Evolutionary conservation across 2,888 invertebrate species (phyloP), one percentile per base, ranked within the genome.

Genomic region (Eupsilia transversa): DNA sequence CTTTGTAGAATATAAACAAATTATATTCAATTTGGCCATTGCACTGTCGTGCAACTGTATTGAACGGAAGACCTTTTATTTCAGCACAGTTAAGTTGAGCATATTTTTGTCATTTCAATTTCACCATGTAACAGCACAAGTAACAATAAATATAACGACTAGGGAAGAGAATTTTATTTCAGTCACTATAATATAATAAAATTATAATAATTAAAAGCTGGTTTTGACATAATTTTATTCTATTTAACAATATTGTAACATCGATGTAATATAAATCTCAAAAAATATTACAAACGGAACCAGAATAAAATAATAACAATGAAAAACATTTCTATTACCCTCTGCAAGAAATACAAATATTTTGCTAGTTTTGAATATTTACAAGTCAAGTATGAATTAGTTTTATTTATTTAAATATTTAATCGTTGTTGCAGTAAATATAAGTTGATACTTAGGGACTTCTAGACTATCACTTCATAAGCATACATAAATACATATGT

Each of bases 111-210:
- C 1, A 72, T 65, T 83, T 70, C 57, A 66, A 72, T 83, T 68
- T 60, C 41, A 54, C 56, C 30, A 56, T 70, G 41, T 59, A 69
- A 54, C n/a, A 41, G 52, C 33, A 49, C 23, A 49, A 56, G 35
- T 38, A 20, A 30, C 38, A 67, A 69, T 84, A 67, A 60, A 84
- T 57, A 71, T 72, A 74, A 80, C 49, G 85, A 84, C 85, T 81
- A 82, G 82, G 52, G 27, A 68, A 82, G 63, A 81, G 17, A 68
- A 33, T 63, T 72, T 60, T 0, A 63, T 61, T 80, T 85, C 67
- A 85, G 77, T 82, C 82, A 72, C 52, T 61, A 41, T 59, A 23
- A 33, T 52, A 70, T 73, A 52, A 68, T 46, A 49, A 12, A 77
- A 78, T 49, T 6, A 65, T 43, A 46, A 64, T 59, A 60, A 35